A percentile compares a stretch with the other conserved stretches of the same genome.
Conservation (phyloP, 2,888 invertebrate genomes). For the Adelphocoris suturalis region DNA sequence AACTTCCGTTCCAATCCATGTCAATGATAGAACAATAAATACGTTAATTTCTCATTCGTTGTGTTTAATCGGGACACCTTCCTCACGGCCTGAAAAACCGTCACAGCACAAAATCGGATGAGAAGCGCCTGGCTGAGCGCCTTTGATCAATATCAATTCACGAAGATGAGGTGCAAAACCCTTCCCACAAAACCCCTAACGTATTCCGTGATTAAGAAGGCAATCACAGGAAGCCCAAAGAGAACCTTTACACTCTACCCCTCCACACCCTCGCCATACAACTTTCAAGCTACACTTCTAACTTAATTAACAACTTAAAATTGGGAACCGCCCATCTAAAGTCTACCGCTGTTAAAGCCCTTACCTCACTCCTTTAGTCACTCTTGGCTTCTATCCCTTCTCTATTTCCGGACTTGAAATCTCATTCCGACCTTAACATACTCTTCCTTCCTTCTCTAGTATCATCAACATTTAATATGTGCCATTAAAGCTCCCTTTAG, state of each 20-base stretch:
- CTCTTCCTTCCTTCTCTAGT: slow-evolving; percentile 14
- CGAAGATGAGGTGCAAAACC: background rate
- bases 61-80: no score
- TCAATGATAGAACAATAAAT: no score
- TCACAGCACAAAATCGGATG: background rate
- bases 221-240: slow-evolving; percentile 55
- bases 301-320: slow-evolving; percentile 71
- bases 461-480: slow-evolving; percentile 68
- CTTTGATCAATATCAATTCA: slow-evolving; percentile 39
- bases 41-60: no score
- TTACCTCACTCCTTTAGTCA: slow-evolving; percentile 50
- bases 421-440: slow-evolving; percentile 44
- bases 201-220: slow-evolving; percentile 64
- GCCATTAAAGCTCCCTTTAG: slow-evolving; percentile 54
- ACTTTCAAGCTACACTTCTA: slow-evolving; percentile 63
- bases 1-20: no score
- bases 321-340: slow-evolving; percentile 63
- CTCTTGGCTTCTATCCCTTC: background rate
- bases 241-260: slow-evolving; percentile 29
- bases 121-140: background rate
- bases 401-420: slow-evolving; percentile 16
- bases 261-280: slow-evolving; percentile 34
- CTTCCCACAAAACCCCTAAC: slow-evolving; percentile 14
- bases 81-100: background rate
- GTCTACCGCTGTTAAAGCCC: slow-evolving; percentile 47